phyloP scores from a whole-genome alignment of 2,113 vertebrate species.

The Macrotus californicus region DNA sequence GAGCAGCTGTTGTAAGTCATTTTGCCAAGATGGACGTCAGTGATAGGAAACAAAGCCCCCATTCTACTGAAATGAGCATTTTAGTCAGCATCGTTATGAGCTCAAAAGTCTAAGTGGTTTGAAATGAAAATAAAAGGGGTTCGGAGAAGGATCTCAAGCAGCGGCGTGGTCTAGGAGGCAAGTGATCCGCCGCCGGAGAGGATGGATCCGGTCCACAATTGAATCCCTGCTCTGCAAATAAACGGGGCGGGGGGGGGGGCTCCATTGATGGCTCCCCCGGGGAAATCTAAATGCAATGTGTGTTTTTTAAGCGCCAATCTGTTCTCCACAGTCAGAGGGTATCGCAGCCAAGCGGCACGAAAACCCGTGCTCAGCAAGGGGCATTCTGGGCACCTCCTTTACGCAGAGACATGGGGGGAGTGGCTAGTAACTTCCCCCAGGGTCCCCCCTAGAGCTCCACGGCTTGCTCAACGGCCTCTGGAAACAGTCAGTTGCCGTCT shows the following conservation, averaged over 20 bases:
- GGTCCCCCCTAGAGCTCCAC: neutral
- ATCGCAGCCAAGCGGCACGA: neutral
- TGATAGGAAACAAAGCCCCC: conserved; percentile 74
- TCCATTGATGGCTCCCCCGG: neutral
- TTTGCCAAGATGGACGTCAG: conserved; percentile 73
- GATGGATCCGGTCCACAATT: neutral
- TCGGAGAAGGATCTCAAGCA: neutral
- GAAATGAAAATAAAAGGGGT: conserved; percentile 13
- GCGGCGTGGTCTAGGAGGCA: neutral
- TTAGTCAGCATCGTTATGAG: conserved; percentile 48
- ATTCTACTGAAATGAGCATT: conserved; percentile 61
- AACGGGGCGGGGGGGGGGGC: no score
- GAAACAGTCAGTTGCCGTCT: fast-evolving
- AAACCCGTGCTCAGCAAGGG: neutral
- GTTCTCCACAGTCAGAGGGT: neutral
- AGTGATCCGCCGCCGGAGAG: neutral
- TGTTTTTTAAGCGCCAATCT: conserved; percentile 35
- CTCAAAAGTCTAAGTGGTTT: conserved; percentile 23
- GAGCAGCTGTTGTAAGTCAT: conserved; percentile 80
- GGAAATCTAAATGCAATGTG: neutral
- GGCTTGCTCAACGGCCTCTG: neutral
- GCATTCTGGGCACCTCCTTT: neutral
- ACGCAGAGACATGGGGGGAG: neutral
- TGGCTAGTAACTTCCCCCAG: neutral
- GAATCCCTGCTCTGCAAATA: neutral